Conservation (phyloP, 1,140 invertebrate genomes). For the Callitettix versicolor region DNA sequence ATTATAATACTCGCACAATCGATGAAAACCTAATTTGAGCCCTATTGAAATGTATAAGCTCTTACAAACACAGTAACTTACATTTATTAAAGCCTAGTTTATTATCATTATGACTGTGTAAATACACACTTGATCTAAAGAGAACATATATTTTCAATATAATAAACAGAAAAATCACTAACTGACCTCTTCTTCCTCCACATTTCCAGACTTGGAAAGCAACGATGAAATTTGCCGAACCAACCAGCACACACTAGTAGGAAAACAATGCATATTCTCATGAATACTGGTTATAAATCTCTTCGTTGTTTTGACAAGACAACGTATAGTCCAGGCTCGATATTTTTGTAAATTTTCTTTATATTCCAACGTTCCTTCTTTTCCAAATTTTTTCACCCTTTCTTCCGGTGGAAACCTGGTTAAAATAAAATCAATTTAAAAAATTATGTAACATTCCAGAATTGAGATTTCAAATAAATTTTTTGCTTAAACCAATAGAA, state of each 20-base stretch:
- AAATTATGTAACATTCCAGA: neutral
- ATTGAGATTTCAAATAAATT: too few species aligned
- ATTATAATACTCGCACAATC: too few species aligned
- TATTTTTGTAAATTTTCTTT: conserved; percentile 60
- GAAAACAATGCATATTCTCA: conserved; percentile 86
- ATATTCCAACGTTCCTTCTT: conserved; percentile 57
- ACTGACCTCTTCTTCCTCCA: conserved; percentile 49
- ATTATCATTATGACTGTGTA: too few species aligned
- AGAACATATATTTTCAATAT: too few species aligned
- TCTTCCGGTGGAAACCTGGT: conserved; percentile 56
- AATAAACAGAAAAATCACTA: neutral
- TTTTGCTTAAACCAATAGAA: too few species aligned
- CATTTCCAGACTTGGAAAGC: conserved; percentile 48
- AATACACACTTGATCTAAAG: too few species aligned
- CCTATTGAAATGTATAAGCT: too few species aligned
- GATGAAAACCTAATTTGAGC: too few species aligned
- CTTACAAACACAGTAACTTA: too few species aligned
- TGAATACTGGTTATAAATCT: conserved; percentile 75
- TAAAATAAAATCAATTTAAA: too few species aligned
- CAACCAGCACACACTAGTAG: conserved; percentile 67
- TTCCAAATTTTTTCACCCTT: conserved; percentile 66
- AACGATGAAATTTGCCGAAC: conserved; percentile 64
- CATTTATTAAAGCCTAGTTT: too few species aligned
- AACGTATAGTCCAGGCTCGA: conserved; percentile 64
- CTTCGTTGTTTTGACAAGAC: conserved; percentile 67